phyloP scores from a whole-genome alignment of 2,888 invertebrate genomes.

The Andrena minutula region DNA sequence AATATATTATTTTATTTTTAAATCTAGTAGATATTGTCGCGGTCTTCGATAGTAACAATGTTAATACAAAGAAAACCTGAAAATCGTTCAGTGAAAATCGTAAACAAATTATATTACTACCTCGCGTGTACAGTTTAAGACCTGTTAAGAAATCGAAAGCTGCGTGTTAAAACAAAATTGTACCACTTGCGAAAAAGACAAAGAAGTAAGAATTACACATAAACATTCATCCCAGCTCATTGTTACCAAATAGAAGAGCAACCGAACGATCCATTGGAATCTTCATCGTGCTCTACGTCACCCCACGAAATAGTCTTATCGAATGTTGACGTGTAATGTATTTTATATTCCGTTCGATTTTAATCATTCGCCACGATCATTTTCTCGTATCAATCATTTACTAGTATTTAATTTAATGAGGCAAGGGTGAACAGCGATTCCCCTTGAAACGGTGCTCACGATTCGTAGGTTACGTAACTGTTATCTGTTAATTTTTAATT shows the following conservation, averaged over 20 bases:
- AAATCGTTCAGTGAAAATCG: neutral
- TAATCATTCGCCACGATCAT: slow-evolving; percentile 18
- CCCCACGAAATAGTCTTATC: neutral
- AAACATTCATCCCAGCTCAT: neutral
- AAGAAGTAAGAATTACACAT: neutral
- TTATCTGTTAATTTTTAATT: slow-evolving; percentile 17
- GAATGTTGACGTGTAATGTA: neutral
- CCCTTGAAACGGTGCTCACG: neutral
- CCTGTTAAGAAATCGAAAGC: too few relatives aligned
- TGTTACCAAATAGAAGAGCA: neutral
- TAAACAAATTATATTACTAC: neutral
- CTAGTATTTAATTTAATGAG: slow-evolving; percentile 40
- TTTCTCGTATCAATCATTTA: neutral
- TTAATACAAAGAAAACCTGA: neutral
- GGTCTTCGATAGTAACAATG: neutral
- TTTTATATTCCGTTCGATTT: slow-evolving; percentile 25
- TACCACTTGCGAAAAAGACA: slow-evolving; percentile 9
- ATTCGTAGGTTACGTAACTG: neutral
- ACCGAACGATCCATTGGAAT: slow-evolving; percentile 2
- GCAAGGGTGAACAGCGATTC: neutral
- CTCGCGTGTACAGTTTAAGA: neutral
- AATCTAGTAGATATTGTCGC: neutral
- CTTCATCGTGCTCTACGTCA: neutral
- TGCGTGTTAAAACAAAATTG: slow-evolving; percentile 15
- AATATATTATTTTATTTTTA: neutral